A percentile compares a stretch with the other conserved stretches of the same genome.
Conservation (phyloP, 2,888 invertebrate genomes). For the Tetragonula carbonaria region DNA sequence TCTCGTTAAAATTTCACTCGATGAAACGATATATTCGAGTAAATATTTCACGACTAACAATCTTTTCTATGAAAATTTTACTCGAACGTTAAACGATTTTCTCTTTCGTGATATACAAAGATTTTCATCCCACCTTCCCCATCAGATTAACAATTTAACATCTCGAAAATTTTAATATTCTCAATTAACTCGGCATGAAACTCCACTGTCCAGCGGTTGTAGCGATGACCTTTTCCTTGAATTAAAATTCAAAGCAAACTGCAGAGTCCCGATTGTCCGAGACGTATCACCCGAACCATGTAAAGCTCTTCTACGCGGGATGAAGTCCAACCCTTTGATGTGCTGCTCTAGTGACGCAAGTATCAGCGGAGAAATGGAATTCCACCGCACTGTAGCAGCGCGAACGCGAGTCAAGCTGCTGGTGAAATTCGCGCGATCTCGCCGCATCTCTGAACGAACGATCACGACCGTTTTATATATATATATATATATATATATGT, state of each 20-base stretch:
- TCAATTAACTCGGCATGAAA: neutral
- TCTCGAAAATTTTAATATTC: no score
- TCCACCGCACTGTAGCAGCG: neutral
- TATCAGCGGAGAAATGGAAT: neutral
- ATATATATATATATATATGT: no score
- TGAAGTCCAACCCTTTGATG: slow-evolving; percentile 23
- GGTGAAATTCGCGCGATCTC: neutral
- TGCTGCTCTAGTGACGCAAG: neutral
- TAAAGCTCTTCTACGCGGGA: neutral
- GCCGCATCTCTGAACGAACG: neutral
- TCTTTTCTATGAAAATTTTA: no score
- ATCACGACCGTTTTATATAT: neutral
- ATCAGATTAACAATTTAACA: no score
- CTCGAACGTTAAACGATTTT: no score
- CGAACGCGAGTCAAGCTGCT: slow-evolving; percentile 2
- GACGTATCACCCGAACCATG: slow-evolving; percentile 10
- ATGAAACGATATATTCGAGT: no score
- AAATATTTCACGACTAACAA: no score
- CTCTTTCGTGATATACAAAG: no score
- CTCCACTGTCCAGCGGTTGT: neutral
- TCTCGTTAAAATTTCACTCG: no score
- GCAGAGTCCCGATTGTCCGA: slow-evolving; percentile 25
- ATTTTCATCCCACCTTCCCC: no score
- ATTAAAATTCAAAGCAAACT: neutral
- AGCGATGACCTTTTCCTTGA: neutral